Evolutionary conservation across 2,888 invertebrate species (phyloP), one percentile per base, ranked within the genome.

Genomic region (Rhingia campestris): DNA sequence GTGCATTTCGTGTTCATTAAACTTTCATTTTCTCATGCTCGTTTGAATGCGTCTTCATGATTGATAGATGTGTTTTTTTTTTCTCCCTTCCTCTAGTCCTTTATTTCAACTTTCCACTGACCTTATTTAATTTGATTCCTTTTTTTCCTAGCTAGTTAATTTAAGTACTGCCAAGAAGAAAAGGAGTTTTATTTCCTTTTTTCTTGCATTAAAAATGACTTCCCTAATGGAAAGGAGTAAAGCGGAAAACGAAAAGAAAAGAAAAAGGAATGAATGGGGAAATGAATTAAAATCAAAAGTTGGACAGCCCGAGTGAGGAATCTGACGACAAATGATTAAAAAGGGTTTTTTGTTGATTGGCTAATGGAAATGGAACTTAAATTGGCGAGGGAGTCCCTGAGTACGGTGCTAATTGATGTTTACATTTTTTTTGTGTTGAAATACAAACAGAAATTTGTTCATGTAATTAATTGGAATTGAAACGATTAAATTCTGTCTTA

Each of bases 1-100:
- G 9, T 81, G 81, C 81, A 81, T 72, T 77, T 73, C 73, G 67
- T 82, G 82, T 53, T 77, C 82, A 82, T 79, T 82, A 82, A 77
- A 79, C 77, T 82, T 67, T 73, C 72, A 73, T 70, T 81, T 76
- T 61, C 59, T 70, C 64, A 49, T 66, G 22, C 58, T 49, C 22
- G 30, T 22, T 49, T 33, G 12, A n/a, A 64, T 59, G 67, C 45
- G 67, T 67, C 63, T 82, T 73, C 61, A 54, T 72, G 53, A 63
- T 73, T 47, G 45, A 53, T 53, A 2, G 49, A 5, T 32, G 35
- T 22, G 22, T 49, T 22, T 59, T 41, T 12, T 22, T 14, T 45
- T 41, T 30, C 32, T 14, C 2, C 22, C 22, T 12, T 51, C 43
- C 37, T 7, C 10, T 33, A 39, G 30, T 63, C 30, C 43, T 22